Evolutionary conservation across 2,888 invertebrate genomes (phyloP).

Genomic region (Protodeltote pygarga): DNA sequence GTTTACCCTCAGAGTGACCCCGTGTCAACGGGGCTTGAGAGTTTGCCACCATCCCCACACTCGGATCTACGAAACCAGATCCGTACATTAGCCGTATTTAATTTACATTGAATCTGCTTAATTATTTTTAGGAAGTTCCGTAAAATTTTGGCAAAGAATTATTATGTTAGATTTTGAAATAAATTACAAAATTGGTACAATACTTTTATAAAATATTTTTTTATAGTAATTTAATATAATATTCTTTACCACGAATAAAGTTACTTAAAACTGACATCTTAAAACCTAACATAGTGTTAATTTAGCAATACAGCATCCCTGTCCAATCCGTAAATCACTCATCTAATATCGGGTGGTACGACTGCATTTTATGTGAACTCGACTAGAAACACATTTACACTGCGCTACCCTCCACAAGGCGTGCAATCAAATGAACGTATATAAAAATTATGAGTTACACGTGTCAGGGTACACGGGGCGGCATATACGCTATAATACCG

Average conservation of each 20-base stretch:
- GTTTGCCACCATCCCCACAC: slow-evolving; percentile 57
- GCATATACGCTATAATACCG: no score
- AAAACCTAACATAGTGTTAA: no score
- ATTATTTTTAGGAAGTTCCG: slow-evolving; percentile 28
- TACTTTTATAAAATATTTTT: no score
- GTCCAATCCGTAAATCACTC: no score
- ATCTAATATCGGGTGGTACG: neutral
- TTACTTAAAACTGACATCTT: no score
- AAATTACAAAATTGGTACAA: no score
- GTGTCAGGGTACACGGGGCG: no score
- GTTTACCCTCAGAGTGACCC: slow-evolving; percentile 74
- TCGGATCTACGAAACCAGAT: slow-evolving; percentile 54
- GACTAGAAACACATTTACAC: slow-evolving; percentile 17
- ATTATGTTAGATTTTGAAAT: slow-evolving; percentile 23
- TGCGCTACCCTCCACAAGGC: slow-evolving; percentile 3
- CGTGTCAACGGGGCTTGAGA: slow-evolving; percentile 67
- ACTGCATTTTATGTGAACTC: slow-evolving; percentile 8
- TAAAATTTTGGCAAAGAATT: slow-evolving; percentile 32
- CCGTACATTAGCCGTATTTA: slow-evolving; percentile 38
- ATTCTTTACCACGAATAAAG: no score
- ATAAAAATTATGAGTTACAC: slow-evolving; percentile 36
- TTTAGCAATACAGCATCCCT: no score
- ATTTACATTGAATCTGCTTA: slow-evolving; percentile 35
- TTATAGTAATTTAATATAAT: no score
- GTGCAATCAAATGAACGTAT: slow-evolving; percentile 11